Conservation (phyloP, 2,113 vertebrate species). For the Cryptomyrus ogoouensis region DNA sequence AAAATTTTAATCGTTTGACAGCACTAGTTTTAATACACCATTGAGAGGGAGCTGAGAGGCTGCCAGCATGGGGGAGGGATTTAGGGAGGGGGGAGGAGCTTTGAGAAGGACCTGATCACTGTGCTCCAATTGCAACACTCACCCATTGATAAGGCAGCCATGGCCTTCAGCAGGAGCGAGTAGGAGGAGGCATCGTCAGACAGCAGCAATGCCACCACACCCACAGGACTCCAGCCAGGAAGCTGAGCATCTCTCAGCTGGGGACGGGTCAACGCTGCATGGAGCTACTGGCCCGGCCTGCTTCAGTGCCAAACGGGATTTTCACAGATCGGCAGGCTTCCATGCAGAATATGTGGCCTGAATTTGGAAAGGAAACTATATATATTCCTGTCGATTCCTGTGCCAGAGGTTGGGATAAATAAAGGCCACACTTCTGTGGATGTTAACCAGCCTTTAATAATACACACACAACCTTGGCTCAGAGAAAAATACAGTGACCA, state of each 20-base stretch:
- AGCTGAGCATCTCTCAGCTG: conserved; percentile 57
- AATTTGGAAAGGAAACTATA: neutral
- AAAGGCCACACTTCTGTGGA: neutral
- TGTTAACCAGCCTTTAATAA: neutral
- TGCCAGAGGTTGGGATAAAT: neutral
- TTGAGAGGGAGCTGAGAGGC: neutral
- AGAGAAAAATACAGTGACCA: neutral
- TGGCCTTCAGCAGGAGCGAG: conserved; percentile 54
- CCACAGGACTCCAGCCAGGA: conserved; percentile 50
- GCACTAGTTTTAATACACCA: neutral
- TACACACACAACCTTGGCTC: neutral
- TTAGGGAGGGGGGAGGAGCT: neutral
- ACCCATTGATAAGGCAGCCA: conserved; percentile 65
- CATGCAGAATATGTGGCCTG: neutral
- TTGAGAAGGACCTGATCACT: neutral
- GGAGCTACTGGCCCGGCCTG: neutral
- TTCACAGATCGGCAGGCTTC: neutral
- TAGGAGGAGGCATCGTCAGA: conserved; percentile 58
- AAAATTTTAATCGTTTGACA: no score
- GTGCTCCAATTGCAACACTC: conserved; percentile 20
- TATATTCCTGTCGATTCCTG: neutral
- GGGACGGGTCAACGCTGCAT: conserved; percentile 3
- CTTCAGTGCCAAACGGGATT: neutral
- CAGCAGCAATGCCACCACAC: conserved; percentile 43
- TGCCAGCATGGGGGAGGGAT: neutral